Conservation (phyloP, 2,797 vertebrate genomes). For the Danio choprae region DNA sequence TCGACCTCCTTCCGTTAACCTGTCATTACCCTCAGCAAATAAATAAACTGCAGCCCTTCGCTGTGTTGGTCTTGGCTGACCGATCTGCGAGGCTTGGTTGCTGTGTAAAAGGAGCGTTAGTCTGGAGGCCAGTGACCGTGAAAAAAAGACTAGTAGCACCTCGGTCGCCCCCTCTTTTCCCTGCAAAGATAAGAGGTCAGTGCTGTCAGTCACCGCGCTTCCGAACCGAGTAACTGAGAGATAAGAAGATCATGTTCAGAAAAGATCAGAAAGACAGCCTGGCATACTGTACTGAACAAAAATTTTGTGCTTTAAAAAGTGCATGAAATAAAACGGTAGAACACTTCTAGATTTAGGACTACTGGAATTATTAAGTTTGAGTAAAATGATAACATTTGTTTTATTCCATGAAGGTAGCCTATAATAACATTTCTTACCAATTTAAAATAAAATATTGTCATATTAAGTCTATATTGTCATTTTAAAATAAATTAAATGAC, state of each 20-base stretch:
- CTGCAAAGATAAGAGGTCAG: conserved; percentile 50
- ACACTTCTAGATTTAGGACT: too few species aligned
- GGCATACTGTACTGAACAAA: neutral
- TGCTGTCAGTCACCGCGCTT: conserved; percentile 9
- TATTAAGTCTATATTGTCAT: too few species aligned
- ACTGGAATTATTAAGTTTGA: too few species aligned
- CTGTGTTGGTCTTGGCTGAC: conserved; percentile 63
- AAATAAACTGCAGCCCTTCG: conserved; percentile 56
- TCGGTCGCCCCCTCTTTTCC: conserved; percentile 47
- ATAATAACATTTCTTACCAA: too few species aligned
- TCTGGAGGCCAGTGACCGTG: conserved; percentile 45
- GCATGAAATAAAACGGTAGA: too few species aligned
- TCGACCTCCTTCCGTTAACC: conserved; percentile 5
- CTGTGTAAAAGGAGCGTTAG: conserved; percentile 21
- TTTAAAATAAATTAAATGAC: too few species aligned
- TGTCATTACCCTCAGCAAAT: conserved; percentile 40
- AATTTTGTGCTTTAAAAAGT: neutral
- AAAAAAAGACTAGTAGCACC: conserved; percentile 53
- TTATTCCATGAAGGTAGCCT: too few species aligned
- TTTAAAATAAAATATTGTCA: too few species aligned
- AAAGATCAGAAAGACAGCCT: neutral
- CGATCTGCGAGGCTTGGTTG: conserved; percentile 12
- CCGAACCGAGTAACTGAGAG: conserved; percentile 32
- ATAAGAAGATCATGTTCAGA: conserved; percentile 11
- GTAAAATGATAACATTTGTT: too few species aligned